Evolutionary conservation across 2,797 vertebrate genomes (phyloP).

Genomic region (Melanotaenia nigrans): DNA sequence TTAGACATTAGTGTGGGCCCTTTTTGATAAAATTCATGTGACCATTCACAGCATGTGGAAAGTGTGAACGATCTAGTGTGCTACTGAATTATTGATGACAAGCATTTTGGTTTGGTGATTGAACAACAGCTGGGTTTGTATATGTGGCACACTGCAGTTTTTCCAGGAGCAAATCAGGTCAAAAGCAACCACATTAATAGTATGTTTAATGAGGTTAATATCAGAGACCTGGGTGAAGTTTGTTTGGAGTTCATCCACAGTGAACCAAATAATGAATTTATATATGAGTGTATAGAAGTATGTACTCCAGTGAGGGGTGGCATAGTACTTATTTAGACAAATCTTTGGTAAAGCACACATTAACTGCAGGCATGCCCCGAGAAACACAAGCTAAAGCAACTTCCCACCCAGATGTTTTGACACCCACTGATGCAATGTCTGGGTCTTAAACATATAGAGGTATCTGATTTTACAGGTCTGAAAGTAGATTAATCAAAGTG

Average conservation of each 20-base stretch:
- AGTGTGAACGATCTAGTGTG: conserved; percentile 11
- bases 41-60: conserved; percentile 20
- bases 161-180: conserved; percentile 8
- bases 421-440: conserved; percentile 35
- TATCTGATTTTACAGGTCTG: conserved; percentile 48
- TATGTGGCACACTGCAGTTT: conserved; percentile 13
- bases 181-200: conserved; percentile 19
- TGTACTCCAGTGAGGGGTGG: conserved; percentile 77
- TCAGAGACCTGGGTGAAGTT: conserved; percentile 14
- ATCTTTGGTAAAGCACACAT: conserved; percentile 66
- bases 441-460: conserved; percentile 33
- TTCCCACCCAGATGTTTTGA: conserved; percentile 38
- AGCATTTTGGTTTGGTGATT: conserved; percentile 23
- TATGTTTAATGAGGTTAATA: conserved; percentile 17
- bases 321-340: conserved; percentile 62
- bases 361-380: conserved; percentile 66
- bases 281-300: conserved; percentile 66
- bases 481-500: conserved; percentile 44
- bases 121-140: conserved; percentile 6
- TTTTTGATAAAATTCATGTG: conserved; percentile 1
- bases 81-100: conserved; percentile 37
- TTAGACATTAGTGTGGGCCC: background rate
- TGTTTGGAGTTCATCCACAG: conserved; percentile 21
- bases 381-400: conserved; percentile 40
- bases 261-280: conserved; percentile 41